Conservation (phyloP, 2,888 invertebrate species). For the Latrodectus elegans region DNA sequence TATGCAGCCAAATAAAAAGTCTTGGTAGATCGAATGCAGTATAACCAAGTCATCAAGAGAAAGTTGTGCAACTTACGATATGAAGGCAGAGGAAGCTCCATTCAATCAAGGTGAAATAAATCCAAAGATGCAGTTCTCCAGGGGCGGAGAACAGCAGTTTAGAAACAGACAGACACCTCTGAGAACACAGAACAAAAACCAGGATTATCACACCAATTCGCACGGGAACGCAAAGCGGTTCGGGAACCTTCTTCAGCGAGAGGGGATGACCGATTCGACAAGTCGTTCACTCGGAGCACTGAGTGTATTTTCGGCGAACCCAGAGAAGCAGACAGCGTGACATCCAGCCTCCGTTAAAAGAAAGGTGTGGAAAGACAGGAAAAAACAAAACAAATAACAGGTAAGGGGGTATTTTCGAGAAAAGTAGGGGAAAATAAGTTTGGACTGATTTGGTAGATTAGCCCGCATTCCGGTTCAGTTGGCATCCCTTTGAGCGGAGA, state of each 20-base stretch:
- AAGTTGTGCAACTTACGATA: neutral
- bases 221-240: neutral
- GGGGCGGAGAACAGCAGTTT: neutral
- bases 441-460: conserved; percentile 32
- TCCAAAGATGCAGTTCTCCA: conserved; percentile 1
- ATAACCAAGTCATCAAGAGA: too few species aligned
- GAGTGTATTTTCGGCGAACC: neutral
- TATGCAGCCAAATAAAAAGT: too few species aligned
- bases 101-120: neutral
- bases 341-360: conserved; percentile 31
- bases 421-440: conserved; percentile 22
- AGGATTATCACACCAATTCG: neutral
- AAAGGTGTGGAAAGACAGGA: neutral
- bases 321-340: conserved; percentile 38
- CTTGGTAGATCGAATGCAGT: too few species aligned
- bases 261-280: conserved; percentile 19
- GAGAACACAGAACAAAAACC: neutral
- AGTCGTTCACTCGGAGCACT: neutral
- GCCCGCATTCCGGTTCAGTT: conserved; percentile 36
- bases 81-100: neutral
- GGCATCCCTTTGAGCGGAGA: conserved; percentile 5
- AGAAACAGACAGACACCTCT: neutral
- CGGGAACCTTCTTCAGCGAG: conserved; percentile 1
- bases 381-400: conserved; percentile 16
- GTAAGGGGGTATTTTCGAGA: conserved; percentile 1